Base-by-base conservation (phyloP, 2,797 vertebrate genomes). In the Vespertilio murinus region DNA sequence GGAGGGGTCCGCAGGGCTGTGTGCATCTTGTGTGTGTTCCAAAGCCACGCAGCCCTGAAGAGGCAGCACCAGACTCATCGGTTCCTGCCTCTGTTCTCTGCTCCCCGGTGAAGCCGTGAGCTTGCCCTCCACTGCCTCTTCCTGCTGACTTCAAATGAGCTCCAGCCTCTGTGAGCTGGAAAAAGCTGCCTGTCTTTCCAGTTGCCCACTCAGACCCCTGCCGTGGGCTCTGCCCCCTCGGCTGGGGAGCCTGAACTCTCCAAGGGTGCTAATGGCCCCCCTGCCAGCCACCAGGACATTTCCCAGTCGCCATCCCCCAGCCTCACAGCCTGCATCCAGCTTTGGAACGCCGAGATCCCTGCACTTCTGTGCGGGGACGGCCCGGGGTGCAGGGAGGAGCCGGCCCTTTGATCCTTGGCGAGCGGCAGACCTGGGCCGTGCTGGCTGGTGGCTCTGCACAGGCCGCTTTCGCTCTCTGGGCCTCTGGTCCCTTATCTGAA, bases 201-300 rank as follows among this genome's bases (percentile, higher is more conserved):
- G 38, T 78, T 84, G 75, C 97, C 96, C 94, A 97, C 95, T 73
- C 89, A 64, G 80, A 35, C 75, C 95, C 95, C 95, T 47, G 47
- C 74, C 17, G n/a, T 0, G 78, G 89, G 87, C 80, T 94, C 94
- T 94, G 89, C 95, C 89, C 67, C 83, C 88, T 93, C 25, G 0
- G 59, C 1, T 23, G 87, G 73, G 87, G 71, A 75, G 1, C 45
- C 22, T 59, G 90, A 30, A 83, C 73, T 89, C 70, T 67, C 83
- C 40, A 25, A 85, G 95, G 83, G 69, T 22, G 49, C 93, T 96
- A 96, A 97, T 97, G 73, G 83, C 38, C 80, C 85, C 42, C 56
- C 33, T 88, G 94, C 94, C 89, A 87, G 38, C 65, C 23, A 74
- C 17, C 9, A 67, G 78, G 86, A 89, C 80, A 87, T 84, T 94